These are phyloP conservation scores for Labeo calbasu DNA, from an alignment of 2,797 vertebrate genomes.

Conservation along the genomic window DNA sequence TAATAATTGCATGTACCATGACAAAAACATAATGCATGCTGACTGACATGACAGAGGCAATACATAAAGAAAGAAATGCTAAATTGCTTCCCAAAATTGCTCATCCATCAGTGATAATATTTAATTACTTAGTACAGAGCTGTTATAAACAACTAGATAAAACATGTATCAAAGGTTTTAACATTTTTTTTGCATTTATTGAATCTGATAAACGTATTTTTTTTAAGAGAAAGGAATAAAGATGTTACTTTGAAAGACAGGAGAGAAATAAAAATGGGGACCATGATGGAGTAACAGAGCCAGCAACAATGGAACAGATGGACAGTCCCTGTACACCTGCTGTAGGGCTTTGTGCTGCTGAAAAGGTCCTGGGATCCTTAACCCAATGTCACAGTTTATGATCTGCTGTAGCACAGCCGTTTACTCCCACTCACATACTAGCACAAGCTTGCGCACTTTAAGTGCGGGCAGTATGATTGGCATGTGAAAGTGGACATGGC, in stretches of 20 bases:
- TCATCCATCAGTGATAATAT: not conserved
- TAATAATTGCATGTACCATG: not conserved
- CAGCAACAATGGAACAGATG: slow-evolving; percentile 62
- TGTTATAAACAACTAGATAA: not conserved
- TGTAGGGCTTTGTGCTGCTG: slow-evolving; percentile 54
- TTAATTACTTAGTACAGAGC: not conserved
- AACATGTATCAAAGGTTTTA: not conserved
- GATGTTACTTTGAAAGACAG: slow-evolving; percentile 8
- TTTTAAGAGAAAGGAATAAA: not conserved
- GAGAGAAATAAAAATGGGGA: slow-evolving; percentile 5
- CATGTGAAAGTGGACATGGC: slow-evolving; percentile 49
- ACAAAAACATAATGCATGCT: not conserved
- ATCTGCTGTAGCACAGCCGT: slow-evolving; percentile 48
- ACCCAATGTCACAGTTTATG: slow-evolving; percentile 56
- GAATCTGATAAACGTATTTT: not conserved
- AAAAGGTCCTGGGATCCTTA: slow-evolving; percentile 60
- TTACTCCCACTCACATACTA: slow-evolving; percentile 28
- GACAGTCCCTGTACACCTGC: slow-evolving; percentile 62
- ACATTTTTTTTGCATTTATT: not conserved
- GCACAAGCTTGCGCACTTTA: slow-evolving; percentile 31
- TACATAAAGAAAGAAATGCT: not conserved
- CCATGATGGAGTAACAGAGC: slow-evolving; percentile 20
- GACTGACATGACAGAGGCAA: not conserved
- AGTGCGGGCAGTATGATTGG: slow-evolving; percentile 37
- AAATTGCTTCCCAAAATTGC: not conserved